Conservation (phyloP, 2,113 vertebrate genomes). For the Sturnus vulgaris region DNA sequence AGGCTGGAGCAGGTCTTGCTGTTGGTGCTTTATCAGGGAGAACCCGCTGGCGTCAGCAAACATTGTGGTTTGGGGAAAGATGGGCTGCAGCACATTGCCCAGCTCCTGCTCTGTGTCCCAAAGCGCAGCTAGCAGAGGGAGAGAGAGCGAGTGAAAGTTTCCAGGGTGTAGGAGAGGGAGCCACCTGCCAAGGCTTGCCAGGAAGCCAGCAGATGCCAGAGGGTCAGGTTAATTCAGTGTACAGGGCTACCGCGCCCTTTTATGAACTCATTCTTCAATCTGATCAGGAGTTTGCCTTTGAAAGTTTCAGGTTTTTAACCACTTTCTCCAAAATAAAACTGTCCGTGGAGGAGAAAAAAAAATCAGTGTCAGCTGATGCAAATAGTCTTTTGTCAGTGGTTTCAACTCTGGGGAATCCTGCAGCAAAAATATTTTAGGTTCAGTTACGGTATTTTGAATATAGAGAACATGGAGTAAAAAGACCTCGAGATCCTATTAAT, state of each 20-base stretch:
- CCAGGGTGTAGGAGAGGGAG: background rate
- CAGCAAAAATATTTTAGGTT: background rate
- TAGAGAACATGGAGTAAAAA: background rate
- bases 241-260: background rate
- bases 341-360: fast-evolving
- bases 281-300: background rate
- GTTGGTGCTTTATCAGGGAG: slow-evolving; percentile 5
- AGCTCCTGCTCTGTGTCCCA: background rate
- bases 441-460: background rate
- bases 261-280: background rate
- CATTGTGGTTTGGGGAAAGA: background rate
- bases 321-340: background rate
- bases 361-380: background rate
- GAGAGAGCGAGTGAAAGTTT: background rate
- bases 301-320: background rate
- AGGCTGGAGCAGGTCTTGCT: background rate
- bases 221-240: background rate
- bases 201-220: background rate
- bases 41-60: background rate
- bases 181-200: background rate
- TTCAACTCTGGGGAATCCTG: background rate
- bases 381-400: background rate
- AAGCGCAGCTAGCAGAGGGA: background rate
- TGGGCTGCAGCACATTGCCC: background rate
- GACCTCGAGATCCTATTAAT: background rate